Percentiles rank a stretch among this genome's conserved stretches.
Evolutionary conservation across 2,797 vertebrate genomes (phyloP).

Genomic region (Leptodactylus fallax): DNA sequence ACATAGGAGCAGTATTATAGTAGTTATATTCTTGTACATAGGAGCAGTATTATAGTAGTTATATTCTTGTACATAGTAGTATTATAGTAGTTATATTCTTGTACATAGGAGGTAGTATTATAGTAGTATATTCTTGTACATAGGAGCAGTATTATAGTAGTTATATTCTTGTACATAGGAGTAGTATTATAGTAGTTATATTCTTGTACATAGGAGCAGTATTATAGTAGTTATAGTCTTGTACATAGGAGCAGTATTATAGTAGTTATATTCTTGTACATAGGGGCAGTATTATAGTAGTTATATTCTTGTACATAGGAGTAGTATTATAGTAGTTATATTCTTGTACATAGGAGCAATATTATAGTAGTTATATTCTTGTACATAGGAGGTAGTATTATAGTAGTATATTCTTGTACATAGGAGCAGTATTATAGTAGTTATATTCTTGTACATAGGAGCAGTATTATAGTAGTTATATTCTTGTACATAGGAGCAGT

Average conservation of each 20-base stretch:
- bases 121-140: background rate
- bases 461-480: conserved; percentile 8
- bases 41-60: background rate
- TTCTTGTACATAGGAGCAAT: background rate
- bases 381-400: background rate
- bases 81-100: conserved; percentile 7
- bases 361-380: background rate
- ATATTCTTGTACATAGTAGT: background rate
- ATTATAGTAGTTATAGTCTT: background rate
- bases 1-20: background rate
- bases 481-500: conserved; percentile 9
- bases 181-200: conserved; percentile 1
- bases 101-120: background rate
- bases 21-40: background rate
- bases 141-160: conserved; percentile 5
- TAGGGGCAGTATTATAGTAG: conserved; percentile 2
- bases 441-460: background rate
- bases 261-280: conserved; percentile 1
- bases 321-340: conserved; percentile 21
- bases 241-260: background rate
- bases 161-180: background rate
- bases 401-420: background rate
- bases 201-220: background rate
- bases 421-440: background rate
- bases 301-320: conserved; percentile 7